Evolutionary conservation across 2,113 vertebrate species (phyloP).

Genomic region (Galemys pyrenaicus): DNA sequence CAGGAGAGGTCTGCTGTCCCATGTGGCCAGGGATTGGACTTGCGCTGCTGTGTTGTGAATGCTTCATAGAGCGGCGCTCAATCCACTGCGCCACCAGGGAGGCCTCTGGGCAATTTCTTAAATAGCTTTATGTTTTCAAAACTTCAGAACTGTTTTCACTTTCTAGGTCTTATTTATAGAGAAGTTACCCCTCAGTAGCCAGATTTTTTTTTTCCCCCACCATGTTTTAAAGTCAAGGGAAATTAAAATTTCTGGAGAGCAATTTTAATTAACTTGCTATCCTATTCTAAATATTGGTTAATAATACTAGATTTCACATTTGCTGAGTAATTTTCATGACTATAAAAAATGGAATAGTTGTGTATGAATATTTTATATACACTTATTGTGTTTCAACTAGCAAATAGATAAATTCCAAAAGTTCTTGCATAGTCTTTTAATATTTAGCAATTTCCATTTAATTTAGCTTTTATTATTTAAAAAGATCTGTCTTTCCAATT

Average conservation of each 20-base stretch:
- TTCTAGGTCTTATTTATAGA: not conserved
- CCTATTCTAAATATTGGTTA: constrained; percentile 55
- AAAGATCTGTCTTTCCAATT: not conserved
- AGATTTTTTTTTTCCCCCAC: not conserved
- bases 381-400: not conserved
- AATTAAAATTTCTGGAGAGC: constrained; percentile 27
- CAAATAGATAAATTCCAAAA: not conserved
- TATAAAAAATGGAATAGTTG: constrained; percentile 25
- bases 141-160: not conserved
- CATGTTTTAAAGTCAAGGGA: constrained; percentile 44
- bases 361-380: constrained; percentile 30
- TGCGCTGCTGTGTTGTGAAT: too few relatives aligned
- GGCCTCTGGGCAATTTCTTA: not conserved
- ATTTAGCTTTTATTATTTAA: not conserved
- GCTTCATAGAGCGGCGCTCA: too few relatives aligned
- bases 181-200: not conserved
- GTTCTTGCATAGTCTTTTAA: not conserved
- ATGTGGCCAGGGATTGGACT: too few relatives aligned
- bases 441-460: not conserved
- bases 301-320: constrained; percentile 44
- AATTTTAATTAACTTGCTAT: constrained; percentile 60
- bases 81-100: too few relatives aligned
- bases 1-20: too few relatives aligned
- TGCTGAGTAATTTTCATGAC: constrained; percentile 37
- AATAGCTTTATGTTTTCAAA: not conserved